Evolutionary conservation across 2,113 vertebrate species (phyloP).

Genomic region (Marmota flaviventris): DNA sequence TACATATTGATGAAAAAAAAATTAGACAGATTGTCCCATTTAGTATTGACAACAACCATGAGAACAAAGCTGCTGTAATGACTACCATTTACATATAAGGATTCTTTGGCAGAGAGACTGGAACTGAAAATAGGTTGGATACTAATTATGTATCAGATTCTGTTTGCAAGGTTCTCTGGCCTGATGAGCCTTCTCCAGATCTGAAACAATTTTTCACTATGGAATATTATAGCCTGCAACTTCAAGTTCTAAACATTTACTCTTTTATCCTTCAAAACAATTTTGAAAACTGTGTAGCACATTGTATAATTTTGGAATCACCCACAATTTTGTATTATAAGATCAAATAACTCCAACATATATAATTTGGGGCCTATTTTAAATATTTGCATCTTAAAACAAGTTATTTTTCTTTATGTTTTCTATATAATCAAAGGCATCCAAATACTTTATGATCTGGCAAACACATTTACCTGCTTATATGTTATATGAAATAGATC

Average conservation of each 20-base stretch:
- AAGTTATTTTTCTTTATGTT: background rate
- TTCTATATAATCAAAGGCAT: background rate
- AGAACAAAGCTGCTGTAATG: background rate
- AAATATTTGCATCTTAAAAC: slow-evolving; percentile 36
- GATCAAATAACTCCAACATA: background rate
- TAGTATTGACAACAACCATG: background rate
- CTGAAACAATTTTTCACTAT: background rate
- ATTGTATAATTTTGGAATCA: background rate
- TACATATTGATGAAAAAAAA: background rate
- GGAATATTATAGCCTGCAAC: background rate
- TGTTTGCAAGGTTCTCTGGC: background rate
- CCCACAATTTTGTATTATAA: background rate
- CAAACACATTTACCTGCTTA: background rate
- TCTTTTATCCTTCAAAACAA: background rate
- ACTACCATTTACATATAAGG: background rate
- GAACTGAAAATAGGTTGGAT: background rate
- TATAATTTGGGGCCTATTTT: background rate
- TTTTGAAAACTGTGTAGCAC: background rate
- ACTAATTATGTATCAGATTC: background rate
- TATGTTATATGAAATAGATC: background rate
- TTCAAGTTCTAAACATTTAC: background rate
- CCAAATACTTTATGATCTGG: background rate
- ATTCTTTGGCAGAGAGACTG: background rate
- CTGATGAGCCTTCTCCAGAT: background rate
- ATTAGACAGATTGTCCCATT: background rate